Percentiles rank a stretch among this genome's conserved stretches.
Evolutionary conservation across 1,140 invertebrate species (phyloP).

Genomic region (Maniola jurtina): DNA sequence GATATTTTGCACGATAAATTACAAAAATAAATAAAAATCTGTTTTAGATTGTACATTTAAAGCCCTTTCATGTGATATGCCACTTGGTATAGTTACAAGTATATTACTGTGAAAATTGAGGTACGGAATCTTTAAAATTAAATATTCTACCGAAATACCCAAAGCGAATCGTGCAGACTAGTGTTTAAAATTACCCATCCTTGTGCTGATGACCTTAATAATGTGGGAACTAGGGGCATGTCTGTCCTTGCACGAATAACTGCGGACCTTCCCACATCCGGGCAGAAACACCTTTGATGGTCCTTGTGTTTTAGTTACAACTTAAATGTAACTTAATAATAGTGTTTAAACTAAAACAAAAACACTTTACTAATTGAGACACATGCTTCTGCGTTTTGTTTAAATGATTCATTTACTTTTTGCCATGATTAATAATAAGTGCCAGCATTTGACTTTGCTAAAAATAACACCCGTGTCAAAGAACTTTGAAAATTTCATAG

Average conservation of each 20-base stretch:
- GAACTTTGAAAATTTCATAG: background rate
- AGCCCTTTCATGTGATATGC: no score
- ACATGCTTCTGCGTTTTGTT: background rate
- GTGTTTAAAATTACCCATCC: conserved; percentile 30
- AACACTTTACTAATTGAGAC: background rate
- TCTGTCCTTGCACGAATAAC: conserved; percentile 53
- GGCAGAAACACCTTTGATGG: conserved; percentile 15
- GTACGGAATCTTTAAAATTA: background rate
- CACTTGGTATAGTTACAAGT: no score
- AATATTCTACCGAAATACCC: conserved; percentile 16
- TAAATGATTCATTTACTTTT: background rate
- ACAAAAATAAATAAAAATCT: no score
- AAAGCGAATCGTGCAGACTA: conserved; percentile 31
- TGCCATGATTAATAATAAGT: no score
- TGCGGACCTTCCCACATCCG: conserved; percentile 55
- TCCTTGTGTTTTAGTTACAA: conserved; percentile 14
- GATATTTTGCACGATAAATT: no score
- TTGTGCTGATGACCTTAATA: conserved; percentile 45
- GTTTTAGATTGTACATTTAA: no score
- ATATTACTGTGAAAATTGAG: no score
- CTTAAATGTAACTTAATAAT: background rate
- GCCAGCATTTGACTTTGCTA: background rate
- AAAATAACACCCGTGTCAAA: background rate
- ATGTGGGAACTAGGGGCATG: conserved; percentile 51
- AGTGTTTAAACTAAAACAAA: background rate